These are phyloP conservation scores for Drosophila ustulata DNA, from an alignment of 2,888 invertebrate species.

Conservation along the genomic window DNA sequence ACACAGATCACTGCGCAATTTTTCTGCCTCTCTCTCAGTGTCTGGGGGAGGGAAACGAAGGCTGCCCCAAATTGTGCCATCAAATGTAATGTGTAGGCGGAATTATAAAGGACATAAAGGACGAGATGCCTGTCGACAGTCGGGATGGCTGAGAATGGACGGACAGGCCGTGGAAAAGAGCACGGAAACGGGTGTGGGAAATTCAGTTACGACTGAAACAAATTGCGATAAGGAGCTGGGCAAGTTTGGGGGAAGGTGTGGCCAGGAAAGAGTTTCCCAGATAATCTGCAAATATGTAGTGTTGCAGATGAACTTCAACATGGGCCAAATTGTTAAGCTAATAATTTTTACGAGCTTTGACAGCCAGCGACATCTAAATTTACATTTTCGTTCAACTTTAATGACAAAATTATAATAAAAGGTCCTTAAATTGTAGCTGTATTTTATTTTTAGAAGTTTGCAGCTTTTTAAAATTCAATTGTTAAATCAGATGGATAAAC, in stretches of 20 bases:
- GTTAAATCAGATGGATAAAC: too few species aligned
- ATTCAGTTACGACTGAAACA: constrained; percentile 18
- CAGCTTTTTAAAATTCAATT: too few species aligned
- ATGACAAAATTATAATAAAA: too few species aligned
- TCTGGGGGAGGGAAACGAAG: background rate
- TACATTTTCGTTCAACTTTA: too few species aligned
- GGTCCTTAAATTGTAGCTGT: too few species aligned
- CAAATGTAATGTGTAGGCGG: constrained; percentile 65
- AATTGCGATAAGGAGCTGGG: constrained; percentile 3
- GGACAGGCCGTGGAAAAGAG: background rate
- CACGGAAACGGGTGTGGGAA: background rate
- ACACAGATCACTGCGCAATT: constrained; percentile 77
- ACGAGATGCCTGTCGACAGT: constrained; percentile 35
- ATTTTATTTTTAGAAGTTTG: too few species aligned
- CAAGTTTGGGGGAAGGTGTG: too few species aligned
- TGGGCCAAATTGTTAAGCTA: background rate
- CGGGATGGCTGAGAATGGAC: constrained; percentile 18
- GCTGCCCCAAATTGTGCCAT: constrained; percentile 73
- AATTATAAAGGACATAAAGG: constrained; percentile 47
- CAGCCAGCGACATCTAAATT: too few species aligned
- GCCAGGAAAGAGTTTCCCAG: background rate
- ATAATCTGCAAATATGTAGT: background rate
- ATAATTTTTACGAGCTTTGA: too few species aligned
- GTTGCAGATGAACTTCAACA: background rate
- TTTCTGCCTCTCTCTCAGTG: constrained; percentile 11